Evolutionary conservation across 2,113 vertebrate genomes (phyloP).

Genomic region (Eudyptes chrysolophus): DNA sequence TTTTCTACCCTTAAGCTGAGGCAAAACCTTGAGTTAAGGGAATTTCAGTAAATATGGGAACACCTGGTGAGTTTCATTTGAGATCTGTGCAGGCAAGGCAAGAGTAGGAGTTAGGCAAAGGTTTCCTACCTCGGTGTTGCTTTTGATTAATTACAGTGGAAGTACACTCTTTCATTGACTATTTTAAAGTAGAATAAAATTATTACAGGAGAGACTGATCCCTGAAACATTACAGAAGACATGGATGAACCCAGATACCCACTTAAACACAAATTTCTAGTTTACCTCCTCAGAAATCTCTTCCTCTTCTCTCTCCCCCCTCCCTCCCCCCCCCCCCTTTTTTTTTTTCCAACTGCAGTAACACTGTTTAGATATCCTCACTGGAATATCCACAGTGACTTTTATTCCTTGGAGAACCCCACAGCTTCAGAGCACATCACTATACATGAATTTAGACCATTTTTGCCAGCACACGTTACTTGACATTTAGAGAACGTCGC

Average conservation of each 20-base stretch:
- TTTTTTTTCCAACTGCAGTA: neutral
- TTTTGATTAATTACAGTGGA: conserved; percentile 22
- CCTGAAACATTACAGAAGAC: neutral
- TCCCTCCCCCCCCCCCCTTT: rapidly evolving
- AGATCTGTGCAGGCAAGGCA: neutral
- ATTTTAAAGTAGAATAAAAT: neutral
- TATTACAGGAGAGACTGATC: neutral
- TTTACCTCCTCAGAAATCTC: neutral
- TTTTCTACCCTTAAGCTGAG: neutral
- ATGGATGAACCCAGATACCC: neutral
- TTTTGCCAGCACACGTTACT: neutral
- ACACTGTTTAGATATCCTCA: neutral
- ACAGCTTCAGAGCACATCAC: neutral
- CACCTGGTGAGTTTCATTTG: conserved; percentile 12
- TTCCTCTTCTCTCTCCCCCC: neutral
- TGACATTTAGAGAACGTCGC: neutral
- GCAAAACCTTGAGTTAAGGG: neutral
- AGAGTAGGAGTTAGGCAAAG: conserved; percentile 9
- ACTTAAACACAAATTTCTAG: neutral
- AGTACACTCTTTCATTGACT: neutral
- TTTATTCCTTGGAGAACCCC: neutral
- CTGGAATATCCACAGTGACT: neutral
- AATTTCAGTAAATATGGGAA: conserved; percentile 17
- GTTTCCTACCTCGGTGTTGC: neutral
- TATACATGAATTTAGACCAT: neutral